Evolutionary conservation across 2,113 vertebrate genomes (phyloP), one percentile per base, ranked within the genome.

Genomic region (Corythoichthys intestinalis): DNA sequence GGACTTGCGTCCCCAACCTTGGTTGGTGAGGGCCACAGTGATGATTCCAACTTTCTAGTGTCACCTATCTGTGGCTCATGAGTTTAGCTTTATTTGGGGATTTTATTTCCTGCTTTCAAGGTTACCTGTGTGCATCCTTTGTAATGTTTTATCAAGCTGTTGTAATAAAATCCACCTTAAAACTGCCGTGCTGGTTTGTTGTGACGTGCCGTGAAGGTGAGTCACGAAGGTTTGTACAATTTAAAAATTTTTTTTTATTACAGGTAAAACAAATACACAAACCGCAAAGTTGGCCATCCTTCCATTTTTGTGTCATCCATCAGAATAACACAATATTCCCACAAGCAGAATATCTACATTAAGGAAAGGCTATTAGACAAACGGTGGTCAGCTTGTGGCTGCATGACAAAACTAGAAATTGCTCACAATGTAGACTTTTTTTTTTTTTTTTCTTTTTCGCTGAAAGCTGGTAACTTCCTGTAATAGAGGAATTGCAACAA

Each of bases 21-120:
- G 94, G 92, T 97, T 96, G 96, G 97, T 97, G 97, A 98, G 95
- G 96, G 96, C 93, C 94, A 92, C 96, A 91, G 91, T 91, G 90
- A 88, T 85, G 83, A 89, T 87, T 88, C 85, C 85, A 72, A 56
- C 72, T 78, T 35, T 84, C 87, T 93, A 92, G 92, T 90, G 90
- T 91, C 93, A 90, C 87, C 73, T 75, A 91, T 91, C 89, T 81
- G 89, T 92, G 92, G 92, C 93, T 94, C 94, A 94, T 93, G 92
- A 94, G 93, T 57, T 71, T 87, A 94, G 94, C 92, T 85, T 93
- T 93, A 90, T 95, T 94, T 77, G 93, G 95, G 94, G 92, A 90
- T 91, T 90, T 81, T 90, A 92, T 92, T 91, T 91, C 91, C 69
- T 91, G 84, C 76, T 85, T 70, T 84, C 78, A 85, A 87, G 82